Conservation (phyloP, 2,113 vertebrate genomes). For the Cheirogaleus medius region DNA sequence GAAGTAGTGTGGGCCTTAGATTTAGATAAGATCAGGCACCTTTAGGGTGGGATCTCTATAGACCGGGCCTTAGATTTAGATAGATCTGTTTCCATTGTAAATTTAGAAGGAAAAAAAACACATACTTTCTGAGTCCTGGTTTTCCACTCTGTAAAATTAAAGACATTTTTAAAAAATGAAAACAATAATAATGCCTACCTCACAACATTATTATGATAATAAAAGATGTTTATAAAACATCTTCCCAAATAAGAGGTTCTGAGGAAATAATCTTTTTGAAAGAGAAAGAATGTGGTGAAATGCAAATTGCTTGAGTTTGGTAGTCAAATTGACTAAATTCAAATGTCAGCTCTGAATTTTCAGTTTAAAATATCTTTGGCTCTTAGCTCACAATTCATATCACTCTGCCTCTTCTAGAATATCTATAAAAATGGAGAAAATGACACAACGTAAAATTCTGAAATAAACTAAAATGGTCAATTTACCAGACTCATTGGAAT, state of each 20-base stretch:
- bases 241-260: not conserved
- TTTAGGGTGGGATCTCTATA: too few species aligned
- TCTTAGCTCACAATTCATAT: not conserved
- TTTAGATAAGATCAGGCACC: not conserved
- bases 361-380: not conserved
- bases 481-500: not conserved
- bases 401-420: not conserved
- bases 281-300: not conserved
- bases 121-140: not conserved
- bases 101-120: not conserved
- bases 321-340: not conserved
- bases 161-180: not conserved
- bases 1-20: not conserved
- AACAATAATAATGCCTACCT: not conserved
- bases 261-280: slow-evolving; percentile 12
- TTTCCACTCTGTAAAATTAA: not conserved
- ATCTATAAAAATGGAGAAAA: not conserved
- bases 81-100: not conserved
- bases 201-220: not conserved
- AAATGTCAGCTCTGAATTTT: slow-evolving; percentile 2
- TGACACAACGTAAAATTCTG: not conserved
- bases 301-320: not conserved
- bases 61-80: not conserved
- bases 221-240: not conserved
- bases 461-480: not conserved